Conservation (phyloP, 2,113 vertebrate genomes). For the Aramus guarauna region DNA sequence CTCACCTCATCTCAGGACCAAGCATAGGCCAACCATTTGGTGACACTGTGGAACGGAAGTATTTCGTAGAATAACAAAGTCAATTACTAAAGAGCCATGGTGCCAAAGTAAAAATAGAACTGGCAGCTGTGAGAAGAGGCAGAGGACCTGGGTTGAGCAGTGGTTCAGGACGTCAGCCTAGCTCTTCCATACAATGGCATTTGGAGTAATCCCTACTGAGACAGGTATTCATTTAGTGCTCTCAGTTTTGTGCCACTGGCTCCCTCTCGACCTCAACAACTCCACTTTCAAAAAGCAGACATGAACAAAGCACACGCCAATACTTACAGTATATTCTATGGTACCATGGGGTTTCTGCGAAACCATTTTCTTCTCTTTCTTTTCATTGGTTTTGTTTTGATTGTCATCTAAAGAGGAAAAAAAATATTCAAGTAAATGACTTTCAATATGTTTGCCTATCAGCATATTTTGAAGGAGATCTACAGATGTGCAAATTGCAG, state of each 20-base stretch:
- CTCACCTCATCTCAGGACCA: neutral
- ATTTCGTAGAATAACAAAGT: neutral
- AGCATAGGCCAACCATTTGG: neutral
- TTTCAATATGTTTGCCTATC: neutral
- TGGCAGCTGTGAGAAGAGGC: neutral
- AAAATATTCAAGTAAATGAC: neutral
- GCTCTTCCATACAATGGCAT: rapidly evolving
- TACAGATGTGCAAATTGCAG: neutral
- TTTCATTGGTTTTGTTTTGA: slow-evolving; percentile 80
- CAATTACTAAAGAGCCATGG: neutral
- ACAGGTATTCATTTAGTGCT: neutral
- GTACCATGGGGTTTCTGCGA: slow-evolving; percentile 78
- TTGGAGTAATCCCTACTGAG: neutral
- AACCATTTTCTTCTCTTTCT: slow-evolving; percentile 84
- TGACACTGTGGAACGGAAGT: neutral
- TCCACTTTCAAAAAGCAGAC: neutral
- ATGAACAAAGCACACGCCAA: neutral
- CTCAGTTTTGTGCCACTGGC: neutral
- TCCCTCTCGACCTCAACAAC: neutral
- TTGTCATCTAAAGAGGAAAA: slow-evolving; percentile 72
- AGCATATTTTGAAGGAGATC: neutral
- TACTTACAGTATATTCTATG: slow-evolving; percentile 79
- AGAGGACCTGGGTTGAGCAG: neutral
- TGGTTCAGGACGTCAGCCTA: neutral
- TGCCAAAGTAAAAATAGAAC: neutral